A percentile compares a stretch with the other conserved stretches of the same genome.
These are phyloP conservation scores for Psittacula derbiana DNA, from an alignment of 2,797 vertebrate species.

Conservation along the genomic window DNA sequence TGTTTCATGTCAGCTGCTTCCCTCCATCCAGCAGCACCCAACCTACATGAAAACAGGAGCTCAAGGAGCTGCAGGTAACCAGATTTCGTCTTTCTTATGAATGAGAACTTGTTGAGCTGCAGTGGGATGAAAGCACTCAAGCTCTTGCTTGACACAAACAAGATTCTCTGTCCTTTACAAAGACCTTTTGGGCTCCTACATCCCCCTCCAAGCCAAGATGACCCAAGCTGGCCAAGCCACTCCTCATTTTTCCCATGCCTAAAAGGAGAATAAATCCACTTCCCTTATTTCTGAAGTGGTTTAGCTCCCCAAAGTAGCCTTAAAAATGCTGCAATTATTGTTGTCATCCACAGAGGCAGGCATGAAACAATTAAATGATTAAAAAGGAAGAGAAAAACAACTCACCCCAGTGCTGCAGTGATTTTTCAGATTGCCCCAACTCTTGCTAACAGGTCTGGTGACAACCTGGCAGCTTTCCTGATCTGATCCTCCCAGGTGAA, in stretches of 20 bases:
- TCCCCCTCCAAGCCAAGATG: accelerated
- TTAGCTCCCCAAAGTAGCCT: neutral
- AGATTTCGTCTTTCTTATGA: neutral
- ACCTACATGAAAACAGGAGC: neutral
- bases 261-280: neutral
- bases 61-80: neutral
- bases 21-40: neutral
- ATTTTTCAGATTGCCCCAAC: neutral
- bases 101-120: neutral
- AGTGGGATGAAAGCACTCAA: neutral
- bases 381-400: neutral
- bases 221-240: neutral
- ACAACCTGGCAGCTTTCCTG: neutral
- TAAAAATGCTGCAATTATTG: neutral
- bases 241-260: neutral
- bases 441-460: neutral
- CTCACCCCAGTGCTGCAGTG: accelerated
- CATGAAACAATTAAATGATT: neutral
- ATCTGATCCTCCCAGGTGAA: neutral
- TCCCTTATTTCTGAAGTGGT: neutral
- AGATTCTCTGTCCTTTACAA: neutral
- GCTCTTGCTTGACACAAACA: neutral
- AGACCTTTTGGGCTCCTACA: neutral
- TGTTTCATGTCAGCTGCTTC: neutral
- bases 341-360: neutral